These are phyloP conservation scores for Regulus satrapa DNA, from an alignment of 2,113 vertebrate genomes.

Conservation along the genomic window DNA sequence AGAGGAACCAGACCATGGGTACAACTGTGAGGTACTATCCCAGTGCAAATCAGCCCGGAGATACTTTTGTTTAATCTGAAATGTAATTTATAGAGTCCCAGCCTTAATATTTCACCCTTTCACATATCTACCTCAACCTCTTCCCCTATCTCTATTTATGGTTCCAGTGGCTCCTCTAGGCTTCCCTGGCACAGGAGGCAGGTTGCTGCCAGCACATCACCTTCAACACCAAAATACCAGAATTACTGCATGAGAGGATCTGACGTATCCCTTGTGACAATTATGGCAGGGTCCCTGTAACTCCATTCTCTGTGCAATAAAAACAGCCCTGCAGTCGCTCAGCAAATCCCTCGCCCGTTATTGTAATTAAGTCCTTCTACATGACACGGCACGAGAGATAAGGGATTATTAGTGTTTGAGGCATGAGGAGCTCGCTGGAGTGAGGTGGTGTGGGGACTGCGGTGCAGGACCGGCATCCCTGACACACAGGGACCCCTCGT, in stretches of 20 bases:
- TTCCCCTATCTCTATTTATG: neutral
- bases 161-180: rapidly evolving
- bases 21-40: neutral
- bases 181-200: neutral
- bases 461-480: neutral
- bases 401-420: neutral
- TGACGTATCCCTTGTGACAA: neutral
- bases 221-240: rapidly evolving
- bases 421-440: neutral
- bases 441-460: rapidly evolving
- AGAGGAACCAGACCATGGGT: neutral
- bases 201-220: neutral
- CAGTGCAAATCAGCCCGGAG: neutral
- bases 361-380: constrained; percentile 13
- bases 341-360: neutral
- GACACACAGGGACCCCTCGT: neutral
- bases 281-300: rapidly evolving
- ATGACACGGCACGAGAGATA: neutral
- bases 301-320: rapidly evolving
- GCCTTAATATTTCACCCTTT: neutral
- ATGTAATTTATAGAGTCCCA: neutral
- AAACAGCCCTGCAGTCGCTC: neutral
- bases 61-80: neutral
- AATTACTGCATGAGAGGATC: rapidly evolving
- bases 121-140: neutral